phyloP scores from a whole-genome alignment of 1,140 invertebrate genomes.

The Drosophila kikkawai region DNA sequence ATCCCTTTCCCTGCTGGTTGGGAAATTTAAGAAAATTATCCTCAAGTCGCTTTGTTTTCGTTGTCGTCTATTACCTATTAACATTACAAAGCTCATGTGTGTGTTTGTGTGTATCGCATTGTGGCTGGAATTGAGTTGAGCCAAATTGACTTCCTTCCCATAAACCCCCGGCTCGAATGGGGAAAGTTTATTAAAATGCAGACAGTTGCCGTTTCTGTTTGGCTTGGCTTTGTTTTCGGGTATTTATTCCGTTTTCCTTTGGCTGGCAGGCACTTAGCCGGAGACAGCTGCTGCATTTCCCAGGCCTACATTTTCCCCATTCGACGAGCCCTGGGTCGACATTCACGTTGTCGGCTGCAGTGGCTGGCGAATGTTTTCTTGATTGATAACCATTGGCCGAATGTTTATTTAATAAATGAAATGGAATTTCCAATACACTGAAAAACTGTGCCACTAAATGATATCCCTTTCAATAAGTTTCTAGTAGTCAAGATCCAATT shows the following conservation, averaged over 20 bases:
- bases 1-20: constrained; percentile 9
- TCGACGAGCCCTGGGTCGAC: constrained; percentile 8
- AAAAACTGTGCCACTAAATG: no score
- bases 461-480: neutral
- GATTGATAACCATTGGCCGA: constrained; percentile 69
- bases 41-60: constrained; percentile 48
- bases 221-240: constrained; percentile 53
- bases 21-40: constrained; percentile 76
- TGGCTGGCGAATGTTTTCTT: constrained; percentile 42
- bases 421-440: constrained; percentile 33
- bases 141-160: constrained; percentile 68
- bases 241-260: constrained; percentile 37
- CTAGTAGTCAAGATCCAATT: neutral
- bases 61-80: constrained; percentile 62
- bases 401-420: constrained; percentile 78
- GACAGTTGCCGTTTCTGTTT: constrained; percentile 56
- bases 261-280: constrained; percentile 52
- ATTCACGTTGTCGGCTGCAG: constrained; percentile 45
- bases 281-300: constrained; percentile 65
- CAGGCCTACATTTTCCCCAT: constrained; percentile 60
- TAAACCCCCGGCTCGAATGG: neutral
- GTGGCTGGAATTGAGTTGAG: constrained; percentile 69
- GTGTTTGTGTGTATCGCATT: constrained; percentile 42
- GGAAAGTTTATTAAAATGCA: constrained; percentile 69
- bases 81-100: constrained; percentile 71